Conservation (phyloP, 2,113 vertebrate genomes). For the Cyanoramphus novaezelandiae region DNA sequence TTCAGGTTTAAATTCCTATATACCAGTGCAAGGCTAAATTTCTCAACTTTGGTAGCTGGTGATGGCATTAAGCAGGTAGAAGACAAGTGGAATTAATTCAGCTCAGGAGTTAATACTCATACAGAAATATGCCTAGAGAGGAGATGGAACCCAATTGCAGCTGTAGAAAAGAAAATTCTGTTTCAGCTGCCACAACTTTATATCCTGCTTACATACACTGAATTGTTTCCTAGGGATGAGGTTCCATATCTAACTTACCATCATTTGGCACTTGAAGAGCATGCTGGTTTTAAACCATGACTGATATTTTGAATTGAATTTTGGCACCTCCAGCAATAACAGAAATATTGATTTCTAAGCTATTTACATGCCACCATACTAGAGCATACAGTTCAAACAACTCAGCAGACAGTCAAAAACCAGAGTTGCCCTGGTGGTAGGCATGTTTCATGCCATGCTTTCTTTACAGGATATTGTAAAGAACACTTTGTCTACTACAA, state of each 20-base stretch:
- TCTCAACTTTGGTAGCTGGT: not conserved
- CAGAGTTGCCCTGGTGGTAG: not conserved
- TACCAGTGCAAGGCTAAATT: not conserved
- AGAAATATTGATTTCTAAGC: not conserved
- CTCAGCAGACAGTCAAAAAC: not conserved
- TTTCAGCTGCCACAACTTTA: not conserved
- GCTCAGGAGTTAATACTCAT: not conserved
- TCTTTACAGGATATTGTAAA: not conserved
- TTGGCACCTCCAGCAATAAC: not conserved
- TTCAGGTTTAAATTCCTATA: not conserved
- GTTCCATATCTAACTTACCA: not conserved
- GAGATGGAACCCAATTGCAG: not conserved
- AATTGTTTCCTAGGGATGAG: not conserved
- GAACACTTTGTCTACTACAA: not conserved
- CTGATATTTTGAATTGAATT: not conserved
- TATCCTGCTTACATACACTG: not conserved
- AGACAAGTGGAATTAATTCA: not conserved
- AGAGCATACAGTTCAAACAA: not conserved
- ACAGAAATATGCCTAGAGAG: not conserved
- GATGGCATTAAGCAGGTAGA: not conserved
- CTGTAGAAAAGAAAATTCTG: not conserved
- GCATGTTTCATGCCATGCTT: fast-evolving
- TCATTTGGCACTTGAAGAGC: not conserved
- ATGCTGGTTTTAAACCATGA: not conserved
- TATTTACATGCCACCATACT: not conserved